These are phyloP conservation scores for Melanerpes formicivorus DNA, from an alignment of 2,113 vertebrate species.

Conservation along the genomic window DNA sequence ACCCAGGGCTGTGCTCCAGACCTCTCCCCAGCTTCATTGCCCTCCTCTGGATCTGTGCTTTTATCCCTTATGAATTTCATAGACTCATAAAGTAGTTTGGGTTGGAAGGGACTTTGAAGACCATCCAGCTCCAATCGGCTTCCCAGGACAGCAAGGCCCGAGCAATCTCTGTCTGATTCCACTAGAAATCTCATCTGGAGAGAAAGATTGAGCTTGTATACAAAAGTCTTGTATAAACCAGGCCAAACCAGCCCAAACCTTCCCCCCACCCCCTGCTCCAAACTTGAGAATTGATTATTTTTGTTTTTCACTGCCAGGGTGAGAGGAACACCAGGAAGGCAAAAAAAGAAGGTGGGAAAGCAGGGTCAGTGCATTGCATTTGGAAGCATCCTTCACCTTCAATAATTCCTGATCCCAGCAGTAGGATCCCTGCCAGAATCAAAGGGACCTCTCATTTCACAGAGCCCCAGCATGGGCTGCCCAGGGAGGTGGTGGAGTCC, in stretches of 20 bases:
- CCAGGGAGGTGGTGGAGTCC: too few species aligned
- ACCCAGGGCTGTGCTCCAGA: too few species aligned
- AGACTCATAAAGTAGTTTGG: too few species aligned
- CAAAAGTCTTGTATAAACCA: neutral
- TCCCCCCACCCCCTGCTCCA: neutral
- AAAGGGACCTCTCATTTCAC: neutral
- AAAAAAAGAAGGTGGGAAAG: neutral
- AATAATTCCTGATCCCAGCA: neutral
- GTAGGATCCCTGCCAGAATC: neutral
- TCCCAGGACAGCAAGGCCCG: neutral
- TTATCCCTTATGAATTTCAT: too few species aligned
- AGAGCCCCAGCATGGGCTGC: too few species aligned
- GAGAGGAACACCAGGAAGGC: neutral
- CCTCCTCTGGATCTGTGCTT: too few species aligned
- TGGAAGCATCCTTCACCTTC: neutral
- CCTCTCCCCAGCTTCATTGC: too few species aligned
- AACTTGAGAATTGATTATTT: neutral
- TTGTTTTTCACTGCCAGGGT: neutral
- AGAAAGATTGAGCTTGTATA: neutral
- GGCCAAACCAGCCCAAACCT: neutral
- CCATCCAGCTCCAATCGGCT: neutral
- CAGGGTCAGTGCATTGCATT: fast-evolving
- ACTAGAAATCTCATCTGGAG: neutral
- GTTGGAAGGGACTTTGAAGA: too few species aligned
- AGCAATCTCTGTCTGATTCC: neutral